Conservation (phyloP, 2,797 vertebrate genomes). For the Sebastes iracundus region DNA sequence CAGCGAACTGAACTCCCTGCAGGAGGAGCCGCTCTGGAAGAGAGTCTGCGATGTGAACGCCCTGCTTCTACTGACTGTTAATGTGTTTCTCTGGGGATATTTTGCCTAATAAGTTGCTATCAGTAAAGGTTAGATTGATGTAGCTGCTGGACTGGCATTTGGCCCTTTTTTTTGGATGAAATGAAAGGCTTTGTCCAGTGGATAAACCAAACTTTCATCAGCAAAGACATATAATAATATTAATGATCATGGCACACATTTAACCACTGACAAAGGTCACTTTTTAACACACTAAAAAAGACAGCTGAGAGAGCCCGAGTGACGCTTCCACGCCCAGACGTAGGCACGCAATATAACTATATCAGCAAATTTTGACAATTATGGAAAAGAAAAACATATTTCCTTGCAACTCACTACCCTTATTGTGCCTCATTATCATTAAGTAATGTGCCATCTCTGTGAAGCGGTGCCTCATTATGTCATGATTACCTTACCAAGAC, state of each 20-base stretch:
- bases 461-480: no score
- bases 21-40: slow-evolving; percentile 88
- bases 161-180: background rate
- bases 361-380: no score
- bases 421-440: no score
- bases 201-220: background rate
- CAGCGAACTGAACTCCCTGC: slow-evolving; percentile 82
- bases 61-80: slow-evolving; percentile 86
- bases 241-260: no score
- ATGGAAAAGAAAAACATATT: no score
- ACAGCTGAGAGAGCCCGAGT: background rate
- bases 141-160: background rate
- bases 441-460: no score
- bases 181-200: background rate
- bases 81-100: slow-evolving; percentile 93
- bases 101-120: slow-evolving; percentile 75
- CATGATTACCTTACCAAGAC: no score
- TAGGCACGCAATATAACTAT: no score
- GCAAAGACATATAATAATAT: background rate
- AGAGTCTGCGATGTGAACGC: slow-evolving; percentile 87
- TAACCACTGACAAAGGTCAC: background rate
- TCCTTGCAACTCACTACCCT: no score
- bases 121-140: background rate
- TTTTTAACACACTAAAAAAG: background rate
- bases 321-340: background rate